Evolutionary conservation across 2,888 invertebrate genomes (phyloP).

Genomic region (Autographa pulchrina): DNA sequence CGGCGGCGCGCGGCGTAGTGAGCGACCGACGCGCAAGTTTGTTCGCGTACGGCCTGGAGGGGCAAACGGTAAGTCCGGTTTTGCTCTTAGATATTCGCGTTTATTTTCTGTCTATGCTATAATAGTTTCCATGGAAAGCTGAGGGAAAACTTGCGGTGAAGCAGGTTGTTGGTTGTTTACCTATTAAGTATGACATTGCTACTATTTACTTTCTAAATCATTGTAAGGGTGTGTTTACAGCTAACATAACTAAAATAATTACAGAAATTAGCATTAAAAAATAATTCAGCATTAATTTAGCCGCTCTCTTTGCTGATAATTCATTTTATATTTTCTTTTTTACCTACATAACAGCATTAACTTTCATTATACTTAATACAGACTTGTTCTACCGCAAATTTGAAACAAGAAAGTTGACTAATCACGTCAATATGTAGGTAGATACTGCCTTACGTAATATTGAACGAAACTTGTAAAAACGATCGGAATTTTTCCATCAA

Average conservation of each 20-base stretch:
- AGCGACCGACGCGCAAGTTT: constrained; percentile 79
- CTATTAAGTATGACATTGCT: constrained; percentile 37
- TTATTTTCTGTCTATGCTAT: constrained; percentile 52
- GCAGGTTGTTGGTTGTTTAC: constrained; percentile 29
- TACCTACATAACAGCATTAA: background rate
- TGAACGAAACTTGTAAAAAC: background rate
- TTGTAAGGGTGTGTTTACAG: background rate
- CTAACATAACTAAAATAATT: background rate
- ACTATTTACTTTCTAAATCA: constrained; percentile 37
- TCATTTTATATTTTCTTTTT: background rate
- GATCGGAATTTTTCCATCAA: constrained; percentile 24
- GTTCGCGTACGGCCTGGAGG: constrained; percentile 78
- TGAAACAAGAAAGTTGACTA: constrained; percentile 1
- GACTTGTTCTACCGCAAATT: background rate
- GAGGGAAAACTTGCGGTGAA: constrained; percentile 48
- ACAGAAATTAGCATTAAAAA: no score
- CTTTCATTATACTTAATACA: background rate
- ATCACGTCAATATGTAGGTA: background rate
- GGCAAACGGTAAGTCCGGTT: constrained; percentile 84
- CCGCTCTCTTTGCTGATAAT: background rate
- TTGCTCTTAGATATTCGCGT: constrained; percentile 53
- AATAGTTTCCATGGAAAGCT: constrained; percentile 59
- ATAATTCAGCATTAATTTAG: background rate
- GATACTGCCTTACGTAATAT: constrained; percentile 9
- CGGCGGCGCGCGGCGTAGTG: constrained; percentile 77